A percentile compares a stretch with the other conserved stretches of the same genome.
phyloP scores from a whole-genome alignment of 1,140 invertebrate genomes.

The Caenorhabditis brenneri region DNA sequence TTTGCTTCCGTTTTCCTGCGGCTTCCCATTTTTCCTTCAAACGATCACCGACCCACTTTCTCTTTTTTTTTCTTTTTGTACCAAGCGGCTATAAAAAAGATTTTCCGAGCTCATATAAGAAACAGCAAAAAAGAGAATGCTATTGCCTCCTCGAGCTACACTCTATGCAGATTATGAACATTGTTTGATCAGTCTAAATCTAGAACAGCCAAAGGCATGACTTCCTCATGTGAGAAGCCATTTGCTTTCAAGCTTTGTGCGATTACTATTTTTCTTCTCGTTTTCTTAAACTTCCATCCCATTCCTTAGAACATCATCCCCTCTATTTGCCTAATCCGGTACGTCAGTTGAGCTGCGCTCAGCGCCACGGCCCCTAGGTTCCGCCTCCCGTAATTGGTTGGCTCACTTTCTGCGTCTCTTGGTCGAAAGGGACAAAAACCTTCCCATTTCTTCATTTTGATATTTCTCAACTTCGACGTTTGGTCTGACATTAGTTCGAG shows the following conservation, averaged over 20 bases:
- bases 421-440: not conserved
- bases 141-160: not conserved
- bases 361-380: not conserved
- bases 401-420: not conserved
- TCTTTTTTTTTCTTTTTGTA: not conserved
- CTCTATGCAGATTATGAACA: not conserved
- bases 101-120: no score
- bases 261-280: not conserved
- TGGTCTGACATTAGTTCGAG: no score
- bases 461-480: no score
- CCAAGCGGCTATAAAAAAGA: no score
- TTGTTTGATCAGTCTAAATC: not conserved
- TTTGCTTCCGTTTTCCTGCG: not conserved
- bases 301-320: not conserved
- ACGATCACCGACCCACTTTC: not conserved
- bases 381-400: not conserved
- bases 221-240: conserved; percentile 9
- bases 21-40: not conserved
- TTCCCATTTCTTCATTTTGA: not conserved
- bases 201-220: not conserved
- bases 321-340: conserved; percentile 7
- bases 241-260: not conserved
- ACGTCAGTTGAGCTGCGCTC: not conserved
- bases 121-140: no score
- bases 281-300: not conserved